Evolutionary conservation across 2,888 invertebrate species (phyloP), one percentile per base, ranked within the genome.

Genomic region (Dione vanillae): DNA sequence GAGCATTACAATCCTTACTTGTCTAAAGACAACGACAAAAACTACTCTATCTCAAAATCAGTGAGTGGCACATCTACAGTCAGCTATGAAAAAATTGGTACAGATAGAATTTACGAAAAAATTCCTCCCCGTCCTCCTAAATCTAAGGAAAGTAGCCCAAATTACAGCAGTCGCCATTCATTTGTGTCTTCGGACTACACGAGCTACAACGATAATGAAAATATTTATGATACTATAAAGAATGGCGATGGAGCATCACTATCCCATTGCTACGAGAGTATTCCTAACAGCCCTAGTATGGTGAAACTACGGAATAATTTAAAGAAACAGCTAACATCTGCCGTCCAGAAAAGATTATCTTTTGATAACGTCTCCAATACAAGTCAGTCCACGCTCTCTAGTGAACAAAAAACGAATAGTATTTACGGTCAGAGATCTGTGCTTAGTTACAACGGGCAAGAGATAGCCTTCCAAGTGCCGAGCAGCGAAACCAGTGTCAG

Each of bases 191-290:
- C 90, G 0, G 92, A 92, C 70, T 91, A 90, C 75, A 85, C 85
- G 0, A 85, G 84, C 1, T 92, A 93, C 77, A 92, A 90, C 74
- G 93, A 92, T 45, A 92, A 88, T 20, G 95, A 95, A 75, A 95
- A 95, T 77, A 95, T 95, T 74, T 95, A 95, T 77, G 95, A 95
- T 74, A 94, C 94, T 0, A 95, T 95, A 72, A 95, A 94, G 78
- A 94, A 94, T 56, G 84, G 85, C 1, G 94, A 94, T 67, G 90
- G 85, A 0, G 83, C 82, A 0, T 93, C 94, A 0, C 80, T 94
- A 20, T 94, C 94, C 0, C 94, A 94, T 79, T 94, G 94, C 76
- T 95, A 95, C 80, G 95, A 95, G 78, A 94, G 94, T 54, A 94
- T 94, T 76, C 93, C 94, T 0, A 94, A 93, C 74, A 94, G 93